Percentiles rank a stretch among this genome's conserved stretches.
These are phyloP conservation scores for Cremastinae sp. DNA, from an alignment of 2,888 invertebrate genomes.

Conservation along the genomic window DNA sequence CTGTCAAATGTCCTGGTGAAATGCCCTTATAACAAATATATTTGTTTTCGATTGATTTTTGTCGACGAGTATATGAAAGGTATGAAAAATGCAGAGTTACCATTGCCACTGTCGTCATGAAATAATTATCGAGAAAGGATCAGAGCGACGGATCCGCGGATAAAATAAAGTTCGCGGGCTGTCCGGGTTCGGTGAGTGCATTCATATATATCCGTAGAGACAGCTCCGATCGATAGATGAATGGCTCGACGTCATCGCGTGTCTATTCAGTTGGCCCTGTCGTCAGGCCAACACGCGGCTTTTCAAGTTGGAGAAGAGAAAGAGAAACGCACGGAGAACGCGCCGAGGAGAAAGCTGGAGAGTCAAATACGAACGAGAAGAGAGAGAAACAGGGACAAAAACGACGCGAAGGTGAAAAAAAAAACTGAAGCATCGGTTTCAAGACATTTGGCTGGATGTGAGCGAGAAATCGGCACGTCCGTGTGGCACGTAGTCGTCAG, in stretches of 20 bases:
- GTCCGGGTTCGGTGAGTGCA: not conserved
- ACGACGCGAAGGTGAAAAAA: not conserved
- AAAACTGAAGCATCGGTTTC: not conserved
- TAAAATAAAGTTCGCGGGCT: not conserved
- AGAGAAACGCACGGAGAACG: slow-evolving; percentile 1
- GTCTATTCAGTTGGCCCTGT: slow-evolving; percentile 63
- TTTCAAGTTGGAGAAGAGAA: slow-evolving; percentile 48
- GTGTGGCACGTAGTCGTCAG: slow-evolving; percentile 32
- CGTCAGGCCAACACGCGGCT: slow-evolving; percentile 60
- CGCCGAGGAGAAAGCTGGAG: slow-evolving; percentile 13
- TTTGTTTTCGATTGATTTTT: too few species aligned
- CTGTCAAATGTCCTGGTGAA: too few species aligned
- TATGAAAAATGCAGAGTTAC: too few species aligned
- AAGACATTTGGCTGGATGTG: too few species aligned
- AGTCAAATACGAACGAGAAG: too few species aligned
- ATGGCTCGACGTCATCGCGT: slow-evolving; percentile 62
- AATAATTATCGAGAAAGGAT: not conserved
- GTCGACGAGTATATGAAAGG: too few species aligned
- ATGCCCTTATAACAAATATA: too few species aligned
- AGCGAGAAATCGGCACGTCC: too few species aligned
- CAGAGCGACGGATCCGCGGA: not conserved
- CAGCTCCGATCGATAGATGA: slow-evolving; percentile 62
- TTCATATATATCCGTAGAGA: not conserved
- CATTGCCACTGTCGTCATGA: too few species aligned
- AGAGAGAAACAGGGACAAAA: slow-evolving; percentile 17